Conservation (phyloP, 2,888 invertebrate genomes). For the Tetragnatha montana region DNA sequence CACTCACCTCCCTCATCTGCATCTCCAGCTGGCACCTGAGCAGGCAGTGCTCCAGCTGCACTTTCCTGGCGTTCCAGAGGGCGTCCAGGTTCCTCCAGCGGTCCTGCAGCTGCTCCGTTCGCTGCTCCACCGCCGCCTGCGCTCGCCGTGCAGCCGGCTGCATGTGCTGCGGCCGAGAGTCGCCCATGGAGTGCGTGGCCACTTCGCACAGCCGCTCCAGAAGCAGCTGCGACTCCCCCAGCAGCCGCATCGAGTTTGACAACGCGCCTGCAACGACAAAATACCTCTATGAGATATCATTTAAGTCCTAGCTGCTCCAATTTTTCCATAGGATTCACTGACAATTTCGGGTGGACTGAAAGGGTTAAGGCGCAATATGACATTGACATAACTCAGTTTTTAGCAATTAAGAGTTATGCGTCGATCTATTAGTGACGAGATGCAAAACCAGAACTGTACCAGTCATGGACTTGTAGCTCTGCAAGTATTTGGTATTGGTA, state of each 20-base stretch:
- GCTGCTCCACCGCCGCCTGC: slow-evolving; percentile 83
- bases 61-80: slow-evolving; percentile 81
- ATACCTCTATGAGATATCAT: too few relatives aligned
- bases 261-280: slow-evolving; percentile 27
- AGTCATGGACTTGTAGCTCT: too few relatives aligned
- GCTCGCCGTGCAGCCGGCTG: slow-evolving; percentile 73
- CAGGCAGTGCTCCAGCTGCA: slow-evolving; percentile 86
- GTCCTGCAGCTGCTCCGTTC: slow-evolving; percentile 86
- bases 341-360: too few relatives aligned
- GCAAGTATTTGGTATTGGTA: too few relatives aligned
- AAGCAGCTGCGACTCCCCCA: slow-evolving; percentile 86
- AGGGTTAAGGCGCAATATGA: too few relatives aligned
- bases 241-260: slow-evolving; percentile 83
- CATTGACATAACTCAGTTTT: too few relatives aligned
- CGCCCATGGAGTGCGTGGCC: slow-evolving; percentile 79
- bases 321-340: too few relatives aligned
- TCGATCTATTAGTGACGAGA: too few relatives aligned
- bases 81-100: slow-evolving; percentile 84
- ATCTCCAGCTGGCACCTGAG: slow-evolving; percentile 84
- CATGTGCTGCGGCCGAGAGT: slow-evolving; percentile 72
- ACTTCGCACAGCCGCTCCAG: slow-evolving; percentile 85
- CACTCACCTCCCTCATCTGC: slow-evolving; percentile 80
- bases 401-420: too few relatives aligned
- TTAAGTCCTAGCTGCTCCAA: too few relatives aligned
- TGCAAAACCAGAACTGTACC: too few relatives aligned